Evolutionary conservation across 2,888 invertebrate species (phyloP).

Genomic region (Apodemia mormo): DNA sequence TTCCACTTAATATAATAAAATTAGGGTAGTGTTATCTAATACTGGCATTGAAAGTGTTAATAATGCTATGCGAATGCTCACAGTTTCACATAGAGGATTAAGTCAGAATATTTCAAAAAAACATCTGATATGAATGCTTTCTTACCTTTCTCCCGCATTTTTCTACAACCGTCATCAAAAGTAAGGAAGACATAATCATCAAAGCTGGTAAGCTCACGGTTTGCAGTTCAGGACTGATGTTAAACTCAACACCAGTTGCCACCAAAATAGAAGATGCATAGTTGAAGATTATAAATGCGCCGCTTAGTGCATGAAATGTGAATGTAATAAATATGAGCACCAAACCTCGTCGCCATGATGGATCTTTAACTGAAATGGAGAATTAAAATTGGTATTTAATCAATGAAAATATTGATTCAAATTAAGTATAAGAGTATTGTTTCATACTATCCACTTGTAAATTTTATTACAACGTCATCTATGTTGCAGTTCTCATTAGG

Average conservation of each 20-base stretch:
- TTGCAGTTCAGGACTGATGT: constrained; percentile 46
- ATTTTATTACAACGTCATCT: too few species aligned
- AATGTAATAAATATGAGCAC: constrained; percentile 41
- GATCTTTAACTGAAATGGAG: constrained; percentile 48
- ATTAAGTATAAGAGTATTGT: too few species aligned
- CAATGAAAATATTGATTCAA: too few species aligned
- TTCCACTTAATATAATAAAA: too few species aligned
- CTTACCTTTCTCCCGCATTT: constrained; percentile 33
- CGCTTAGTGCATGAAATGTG: constrained; percentile 43
- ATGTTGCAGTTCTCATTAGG: too few species aligned
- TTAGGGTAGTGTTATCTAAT: too few species aligned
- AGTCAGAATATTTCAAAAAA: too few species aligned
- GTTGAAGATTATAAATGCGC: constrained; percentile 45
- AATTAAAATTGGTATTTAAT: too few species aligned
- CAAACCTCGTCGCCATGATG: constrained; percentile 49
- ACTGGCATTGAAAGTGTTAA: too few species aligned
- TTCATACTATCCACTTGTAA: too few species aligned
- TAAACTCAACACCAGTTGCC: constrained; percentile 40
- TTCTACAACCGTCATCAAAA: constrained; percentile 43
- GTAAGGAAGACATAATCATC: constrained; percentile 46
- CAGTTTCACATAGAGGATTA: too few species aligned
- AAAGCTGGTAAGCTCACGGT: constrained; percentile 48
- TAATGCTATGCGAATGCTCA: too few species aligned
- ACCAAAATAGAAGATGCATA: constrained; percentile 47
- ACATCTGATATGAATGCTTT: background rate